Percentiles rank a stretch among this genome's conserved stretches.
Evolutionary conservation across 2,113 vertebrate genomes (phyloP).

Genomic region (Ahaetulla prasina): DNA sequence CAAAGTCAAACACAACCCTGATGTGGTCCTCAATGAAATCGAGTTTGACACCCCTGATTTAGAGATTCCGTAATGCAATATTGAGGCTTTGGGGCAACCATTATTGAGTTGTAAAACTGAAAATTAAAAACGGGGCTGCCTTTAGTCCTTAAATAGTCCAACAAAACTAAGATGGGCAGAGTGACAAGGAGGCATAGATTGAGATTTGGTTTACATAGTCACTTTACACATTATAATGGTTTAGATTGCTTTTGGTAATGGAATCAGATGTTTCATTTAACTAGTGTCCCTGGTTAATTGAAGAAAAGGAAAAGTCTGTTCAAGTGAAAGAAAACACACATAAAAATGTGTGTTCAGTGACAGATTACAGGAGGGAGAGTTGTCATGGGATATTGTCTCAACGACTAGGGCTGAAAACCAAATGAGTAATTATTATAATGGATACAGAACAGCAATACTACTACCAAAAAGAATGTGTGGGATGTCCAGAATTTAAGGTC

Average conservation of each 20-base stretch:
- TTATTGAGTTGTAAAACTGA: background rate
- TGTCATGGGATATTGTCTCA: background rate
- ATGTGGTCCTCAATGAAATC: too few relatives aligned
- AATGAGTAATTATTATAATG: background rate
- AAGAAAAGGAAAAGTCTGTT: background rate
- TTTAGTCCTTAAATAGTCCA: background rate
- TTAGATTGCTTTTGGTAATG: background rate
- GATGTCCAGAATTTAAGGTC: background rate
- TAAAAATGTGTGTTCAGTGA: background rate
- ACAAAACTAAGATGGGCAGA: background rate
- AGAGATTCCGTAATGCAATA: background rate
- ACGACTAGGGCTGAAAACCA: background rate
- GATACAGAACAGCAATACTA: background rate
- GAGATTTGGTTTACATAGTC: background rate
- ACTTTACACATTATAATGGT: background rate
- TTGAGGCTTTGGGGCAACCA: background rate
- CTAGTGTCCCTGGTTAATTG: background rate
- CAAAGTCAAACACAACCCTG: too few relatives aligned
- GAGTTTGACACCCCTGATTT: background rate
- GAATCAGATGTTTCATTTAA: background rate
- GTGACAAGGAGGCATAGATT: background rate
- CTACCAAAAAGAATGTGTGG: background rate
- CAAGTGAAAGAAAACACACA: background rate
- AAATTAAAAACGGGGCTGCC: background rate
- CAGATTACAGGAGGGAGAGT: background rate